Evolutionary conservation across 1,140 invertebrate species (phyloP).

Genomic region (Bombus superbus): DNA sequence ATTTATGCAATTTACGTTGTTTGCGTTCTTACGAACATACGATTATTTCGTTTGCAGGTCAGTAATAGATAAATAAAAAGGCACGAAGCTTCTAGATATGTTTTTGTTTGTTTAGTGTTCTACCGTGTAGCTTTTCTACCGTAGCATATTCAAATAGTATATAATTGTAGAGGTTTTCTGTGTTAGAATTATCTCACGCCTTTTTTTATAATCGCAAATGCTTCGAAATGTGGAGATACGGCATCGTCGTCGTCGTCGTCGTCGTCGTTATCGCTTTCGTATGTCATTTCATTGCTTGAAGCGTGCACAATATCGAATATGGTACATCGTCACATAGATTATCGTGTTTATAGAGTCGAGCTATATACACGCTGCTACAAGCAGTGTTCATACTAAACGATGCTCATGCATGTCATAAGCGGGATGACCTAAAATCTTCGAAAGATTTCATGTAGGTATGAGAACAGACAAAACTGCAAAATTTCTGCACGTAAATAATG

Average conservation of each 20-base stretch:
- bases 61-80: not conserved
- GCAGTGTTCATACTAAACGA: not conserved
- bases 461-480: not conserved
- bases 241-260: not conserved
- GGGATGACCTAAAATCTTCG: not conserved
- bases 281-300: slow-evolving; percentile 2
- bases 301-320: slow-evolving; percentile 15
- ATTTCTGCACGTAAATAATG: no score
- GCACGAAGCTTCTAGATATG: not conserved
- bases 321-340: slow-evolving; percentile 20
- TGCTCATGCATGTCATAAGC: not conserved
- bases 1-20: no score
- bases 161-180: not conserved
- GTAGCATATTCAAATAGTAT: no score
- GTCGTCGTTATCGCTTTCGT: slow-evolving; percentile 4
- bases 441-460: not conserved
- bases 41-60: no score
- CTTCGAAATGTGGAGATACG: not conserved
- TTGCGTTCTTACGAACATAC: no score
- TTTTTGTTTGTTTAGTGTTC: no score
- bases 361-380: not conserved
- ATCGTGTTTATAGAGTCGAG: slow-evolving; percentile 20
- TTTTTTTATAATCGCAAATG: not conserved
- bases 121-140: not conserved
- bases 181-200: not conserved